Conservation (phyloP, 2,113 vertebrate species). For the Anarhynchus alexandrinus region DNA sequence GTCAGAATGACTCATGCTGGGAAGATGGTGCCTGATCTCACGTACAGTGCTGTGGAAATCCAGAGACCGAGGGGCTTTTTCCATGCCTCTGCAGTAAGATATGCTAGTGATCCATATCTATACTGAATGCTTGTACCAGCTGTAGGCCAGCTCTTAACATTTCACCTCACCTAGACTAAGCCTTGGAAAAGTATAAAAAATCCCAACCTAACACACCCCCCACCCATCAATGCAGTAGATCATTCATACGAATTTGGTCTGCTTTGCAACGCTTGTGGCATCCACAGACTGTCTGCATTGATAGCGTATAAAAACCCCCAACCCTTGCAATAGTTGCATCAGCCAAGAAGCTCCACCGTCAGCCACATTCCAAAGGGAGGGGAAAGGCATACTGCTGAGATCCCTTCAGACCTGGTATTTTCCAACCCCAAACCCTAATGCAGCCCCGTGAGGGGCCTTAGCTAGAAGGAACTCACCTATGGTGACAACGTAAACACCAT, state of each 20-base stretch:
- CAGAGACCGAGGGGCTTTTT: background rate
- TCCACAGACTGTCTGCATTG: background rate
- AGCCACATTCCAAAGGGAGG: slow-evolving; percentile 31
- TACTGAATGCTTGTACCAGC: background rate
- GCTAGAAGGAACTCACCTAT: background rate
- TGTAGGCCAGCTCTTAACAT: slow-evolving; percentile 22
- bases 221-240: background rate
- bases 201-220: background rate
- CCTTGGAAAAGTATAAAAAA: background rate
- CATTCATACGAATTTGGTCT: background rate
- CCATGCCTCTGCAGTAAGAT: background rate
- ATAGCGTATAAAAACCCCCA: background rate
- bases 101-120: background rate
- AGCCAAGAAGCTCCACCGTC: background rate
- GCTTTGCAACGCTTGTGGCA: background rate
- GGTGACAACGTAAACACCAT: background rate
- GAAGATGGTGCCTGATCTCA: background rate
- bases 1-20: background rate
- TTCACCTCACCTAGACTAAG: slow-evolving; percentile 11
- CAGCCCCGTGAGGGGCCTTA: background rate
- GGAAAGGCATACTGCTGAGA: background rate
- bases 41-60: background rate
- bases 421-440: background rate
- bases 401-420: slow-evolving; percentile 9
- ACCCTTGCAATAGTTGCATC: slow-evolving; percentile 3